Conservation (phyloP, 2,888 invertebrate genomes). For the Saturnia pavonia region DNA sequence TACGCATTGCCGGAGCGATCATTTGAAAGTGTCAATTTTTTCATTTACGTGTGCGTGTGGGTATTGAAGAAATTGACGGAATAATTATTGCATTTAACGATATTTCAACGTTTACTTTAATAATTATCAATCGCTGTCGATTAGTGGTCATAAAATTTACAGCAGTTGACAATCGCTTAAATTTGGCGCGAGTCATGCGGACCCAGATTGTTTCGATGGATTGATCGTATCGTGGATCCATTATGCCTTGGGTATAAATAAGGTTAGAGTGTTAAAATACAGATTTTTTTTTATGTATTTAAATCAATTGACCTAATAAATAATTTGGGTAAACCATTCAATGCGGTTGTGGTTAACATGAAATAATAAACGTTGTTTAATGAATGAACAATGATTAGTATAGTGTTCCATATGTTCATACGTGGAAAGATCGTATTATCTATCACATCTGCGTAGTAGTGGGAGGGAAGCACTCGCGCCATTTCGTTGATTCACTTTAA, state of each 20-base stretch:
- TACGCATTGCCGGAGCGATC: background rate
- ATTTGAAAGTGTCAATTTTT: background rate
- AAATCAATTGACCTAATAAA: background rate
- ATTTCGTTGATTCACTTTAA: conserved; percentile 41
- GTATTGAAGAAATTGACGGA: background rate
- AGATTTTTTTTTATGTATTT: background rate
- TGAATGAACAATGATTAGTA: conserved; percentile 4
- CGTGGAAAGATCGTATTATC: conserved; percentile 36
- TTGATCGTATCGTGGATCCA: background rate
- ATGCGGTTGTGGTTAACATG: background rate
- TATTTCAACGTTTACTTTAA: background rate
- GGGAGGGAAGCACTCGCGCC: conserved; percentile 45
- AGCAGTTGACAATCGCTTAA: conserved; percentile 2
- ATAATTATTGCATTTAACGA: background rate
- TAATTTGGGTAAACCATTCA: background rate
- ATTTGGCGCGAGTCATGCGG: background rate
- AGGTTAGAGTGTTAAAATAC: background rate
- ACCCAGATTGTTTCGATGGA: background rate
- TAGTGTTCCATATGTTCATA: conserved; percentile 15
- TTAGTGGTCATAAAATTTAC: background rate
- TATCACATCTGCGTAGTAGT: conserved; percentile 38
- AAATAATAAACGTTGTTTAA: background rate
- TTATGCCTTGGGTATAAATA: background rate
- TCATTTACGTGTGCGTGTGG: background rate
- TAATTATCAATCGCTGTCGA: background rate